These are phyloP conservation scores for Drosophila yooni DNA, from an alignment of 2,888 invertebrate species.

Conservation along the genomic window DNA sequence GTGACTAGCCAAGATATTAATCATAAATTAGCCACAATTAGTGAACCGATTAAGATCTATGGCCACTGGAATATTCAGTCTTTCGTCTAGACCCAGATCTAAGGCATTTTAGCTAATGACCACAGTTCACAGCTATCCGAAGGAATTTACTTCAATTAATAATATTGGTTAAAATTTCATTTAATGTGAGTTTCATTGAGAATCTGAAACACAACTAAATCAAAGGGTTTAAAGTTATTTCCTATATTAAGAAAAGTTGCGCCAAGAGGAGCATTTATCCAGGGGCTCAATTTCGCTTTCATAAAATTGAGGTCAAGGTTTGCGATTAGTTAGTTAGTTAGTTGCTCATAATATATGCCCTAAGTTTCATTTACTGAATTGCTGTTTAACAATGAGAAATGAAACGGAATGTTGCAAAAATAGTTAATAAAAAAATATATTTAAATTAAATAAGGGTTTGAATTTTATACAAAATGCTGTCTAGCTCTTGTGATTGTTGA, in stretches of 20 bases:
- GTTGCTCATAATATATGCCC: neutral
- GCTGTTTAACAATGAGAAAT: neutral
- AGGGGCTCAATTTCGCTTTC: rapidly evolving
- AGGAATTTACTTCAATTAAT: neutral
- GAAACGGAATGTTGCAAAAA: neutral
- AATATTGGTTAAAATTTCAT: neutral
- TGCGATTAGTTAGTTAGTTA: neutral
- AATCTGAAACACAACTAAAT: neutral
- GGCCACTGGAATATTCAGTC: no score
- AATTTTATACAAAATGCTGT: neutral
- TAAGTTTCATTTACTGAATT: neutral
- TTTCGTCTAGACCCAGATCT: neutral
- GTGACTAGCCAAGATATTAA: neutral
- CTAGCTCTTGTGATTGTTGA: neutral
- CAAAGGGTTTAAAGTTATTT: neutral
- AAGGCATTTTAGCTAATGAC: neutral
- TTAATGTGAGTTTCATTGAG: neutral
- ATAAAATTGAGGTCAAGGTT: neutral
- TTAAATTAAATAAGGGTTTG: neutral
- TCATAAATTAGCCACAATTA: neutral
- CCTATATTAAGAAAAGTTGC: neutral
- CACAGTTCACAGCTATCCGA: rapidly evolving
- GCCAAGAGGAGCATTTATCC: no score
- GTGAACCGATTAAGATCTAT: neutral
- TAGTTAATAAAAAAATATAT: neutral